A percentile compares a stretch with the other conserved stretches of the same genome.
Conservation (phyloP, 2,113 vertebrate genomes). For the Gasterosteus nipponicus region DNA sequence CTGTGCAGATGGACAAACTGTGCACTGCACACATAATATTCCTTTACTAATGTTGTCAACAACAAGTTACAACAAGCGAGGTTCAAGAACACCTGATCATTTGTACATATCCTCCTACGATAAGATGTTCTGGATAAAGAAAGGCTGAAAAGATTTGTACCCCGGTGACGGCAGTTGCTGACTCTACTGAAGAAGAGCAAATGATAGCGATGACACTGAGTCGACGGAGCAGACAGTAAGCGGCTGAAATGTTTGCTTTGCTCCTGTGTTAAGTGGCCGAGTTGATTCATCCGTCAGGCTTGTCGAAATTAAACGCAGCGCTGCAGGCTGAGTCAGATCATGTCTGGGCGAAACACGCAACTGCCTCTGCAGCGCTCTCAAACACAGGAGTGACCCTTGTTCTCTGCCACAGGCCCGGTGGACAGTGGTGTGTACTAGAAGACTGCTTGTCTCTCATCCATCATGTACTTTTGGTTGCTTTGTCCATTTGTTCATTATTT, state of each 20-base stretch:
- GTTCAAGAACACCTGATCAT: not conserved
- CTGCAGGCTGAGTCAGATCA: constrained; percentile 52
- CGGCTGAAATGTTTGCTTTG: constrained; percentile 60
- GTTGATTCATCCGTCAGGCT: constrained; percentile 65
- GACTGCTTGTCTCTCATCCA: constrained; percentile 8
- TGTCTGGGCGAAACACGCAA: constrained; percentile 51
- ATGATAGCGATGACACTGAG: constrained; percentile 28
- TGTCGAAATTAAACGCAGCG: constrained; percentile 56
- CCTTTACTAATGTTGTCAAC: not conserved
- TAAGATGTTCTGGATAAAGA: constrained; percentile 5
- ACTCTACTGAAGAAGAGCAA: constrained; percentile 35
- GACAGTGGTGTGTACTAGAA: constrained; percentile 37
- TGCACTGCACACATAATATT: not conserved
- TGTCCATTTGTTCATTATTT: not conserved
- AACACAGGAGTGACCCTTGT: constrained; percentile 10
- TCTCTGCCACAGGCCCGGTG: constrained; percentile 6
- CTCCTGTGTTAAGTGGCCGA: constrained; percentile 60
- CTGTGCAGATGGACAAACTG: not conserved
- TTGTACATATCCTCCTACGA: not conserved
- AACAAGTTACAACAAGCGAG: not conserved
- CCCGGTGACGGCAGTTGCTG: constrained; percentile 13
- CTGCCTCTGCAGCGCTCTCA: constrained; percentile 24
- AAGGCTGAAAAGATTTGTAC: constrained; percentile 1
- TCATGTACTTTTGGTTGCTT: not conserved
- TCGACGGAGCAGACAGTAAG: constrained; percentile 44